Percentiles rank a stretch among this genome's conserved stretches.
Evolutionary conservation across 1,140 invertebrate species (phyloP).

Genomic region (Trichoplusia ni): DNA sequence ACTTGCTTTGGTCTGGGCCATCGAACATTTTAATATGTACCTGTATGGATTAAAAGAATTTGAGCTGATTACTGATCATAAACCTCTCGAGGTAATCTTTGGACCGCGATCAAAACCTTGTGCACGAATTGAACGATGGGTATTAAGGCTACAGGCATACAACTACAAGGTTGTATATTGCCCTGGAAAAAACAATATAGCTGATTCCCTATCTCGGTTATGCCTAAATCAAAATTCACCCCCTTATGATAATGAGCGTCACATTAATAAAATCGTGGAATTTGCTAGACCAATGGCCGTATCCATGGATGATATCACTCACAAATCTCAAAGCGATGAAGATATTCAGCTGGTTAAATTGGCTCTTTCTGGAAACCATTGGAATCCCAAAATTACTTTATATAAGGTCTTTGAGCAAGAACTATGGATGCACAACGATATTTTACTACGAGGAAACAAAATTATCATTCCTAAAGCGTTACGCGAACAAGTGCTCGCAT

Average conservation of each 20-base stretch:
- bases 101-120: neutral
- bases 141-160: neutral
- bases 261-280: neutral
- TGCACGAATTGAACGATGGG: neutral
- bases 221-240: neutral
- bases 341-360: neutral
- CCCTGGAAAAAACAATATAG: neutral
- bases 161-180: neutral
- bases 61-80: slow-evolving; percentile 28
- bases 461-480: slow-evolving; percentile 53
- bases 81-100: neutral
- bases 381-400: neutral
- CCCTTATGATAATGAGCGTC: neutral
- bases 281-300: neutral
- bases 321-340: neutral
- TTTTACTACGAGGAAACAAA: slow-evolving; percentile 38
- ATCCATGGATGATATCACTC: neutral
- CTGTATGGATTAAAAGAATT: slow-evolving; percentile 29
- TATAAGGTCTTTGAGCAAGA: slow-evolving; percentile 14
- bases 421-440: neutral
- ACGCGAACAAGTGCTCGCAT: neutral
- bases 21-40: slow-evolving; percentile 31
- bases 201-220: neutral
- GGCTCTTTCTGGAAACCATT: neutral
- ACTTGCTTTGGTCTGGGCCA: neutral